A percentile compares a stretch with the other conserved stretches of the same genome.
Conservation (phyloP, 2,113 vertebrate genomes). For the Ellobius talpinus region DNA sequence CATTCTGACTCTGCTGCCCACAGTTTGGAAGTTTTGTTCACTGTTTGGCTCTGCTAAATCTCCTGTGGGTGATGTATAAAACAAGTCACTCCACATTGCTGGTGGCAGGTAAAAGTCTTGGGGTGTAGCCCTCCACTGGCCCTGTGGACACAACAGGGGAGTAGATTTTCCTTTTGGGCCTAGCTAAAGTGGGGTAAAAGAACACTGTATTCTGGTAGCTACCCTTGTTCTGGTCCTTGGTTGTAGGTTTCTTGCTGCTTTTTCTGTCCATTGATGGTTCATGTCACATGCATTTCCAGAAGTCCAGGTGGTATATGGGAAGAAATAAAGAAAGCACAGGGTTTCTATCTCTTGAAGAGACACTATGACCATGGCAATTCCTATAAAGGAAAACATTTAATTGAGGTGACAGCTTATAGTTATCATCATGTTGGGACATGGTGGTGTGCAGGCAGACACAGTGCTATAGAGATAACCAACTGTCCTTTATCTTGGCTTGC, state of each 20-base stretch:
- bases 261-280: background rate
- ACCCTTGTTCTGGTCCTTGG: background rate
- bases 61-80: background rate
- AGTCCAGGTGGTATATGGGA: background rate
- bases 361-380: no score
- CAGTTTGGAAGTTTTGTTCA: background rate
- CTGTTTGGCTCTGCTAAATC: background rate
- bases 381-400: no score
- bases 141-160: background rate
- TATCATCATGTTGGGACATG: no score
- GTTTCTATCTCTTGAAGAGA: no score
- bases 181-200: background rate
- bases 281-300: background rate
- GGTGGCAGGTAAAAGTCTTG: background rate
- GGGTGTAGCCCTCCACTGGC: background rate
- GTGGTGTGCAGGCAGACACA: no score
- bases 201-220: background rate
- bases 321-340: background rate
- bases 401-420: no score
- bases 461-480: no score
- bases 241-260: background rate
- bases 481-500: no score
- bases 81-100: background rate
- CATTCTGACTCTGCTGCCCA: background rate
- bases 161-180: background rate